Evolutionary conservation across 2,888 invertebrate species (phyloP), one percentile per base, ranked within the genome.

Genomic region (Tinea trinotella): DNA sequence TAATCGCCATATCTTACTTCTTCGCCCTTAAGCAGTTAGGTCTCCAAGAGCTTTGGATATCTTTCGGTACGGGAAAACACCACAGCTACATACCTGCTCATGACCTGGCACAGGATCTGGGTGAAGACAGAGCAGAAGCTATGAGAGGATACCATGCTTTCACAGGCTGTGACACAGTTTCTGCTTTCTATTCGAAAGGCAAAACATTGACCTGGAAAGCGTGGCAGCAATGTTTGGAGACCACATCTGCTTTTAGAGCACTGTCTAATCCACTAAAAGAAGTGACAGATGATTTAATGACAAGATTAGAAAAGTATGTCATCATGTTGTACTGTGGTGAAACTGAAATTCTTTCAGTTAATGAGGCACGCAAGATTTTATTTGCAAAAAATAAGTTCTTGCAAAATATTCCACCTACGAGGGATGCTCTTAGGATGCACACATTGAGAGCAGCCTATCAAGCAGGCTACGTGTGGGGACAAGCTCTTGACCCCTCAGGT

Each of bases 71-170:
- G 30, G 52, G 52, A 20, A 52, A 52, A 52, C 10, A 52, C 24
- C 49, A 56, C 54, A 54, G 36, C 34, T 56, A 56, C 34, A 54
- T 54, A 56, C 34, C 54, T 48, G 56, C 36, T n/a, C 54, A 56
- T 56, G 56, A 48, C 15, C 34, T 56, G 50, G 54, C 56, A 54
- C 35, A 35, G 13, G 34, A 56, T 56, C 54, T 54, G 50, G 56
- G 56, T 22, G 54, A 20, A 56, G 56, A 53, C 7, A 56, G 54
- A 56, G 49, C 56, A 56, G 56, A 54, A 54, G 53, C 54, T 52
- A 52, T 22, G 12, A n/a, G n/a, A n/a, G n/a, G n/a, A n/a, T n/a
- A n/a, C n/a, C 24, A 24, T 24, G 24, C 24, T 24, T 24, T 24
- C 24, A 7, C 24, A 7, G 24, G 24, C 9, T 24, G 24, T 9